A percentile compares a stretch with the other conserved stretches of the same genome.
phyloP scores from a whole-genome alignment of 2,113 vertebrate genomes.

The Nannobrachium achirus region DNA sequence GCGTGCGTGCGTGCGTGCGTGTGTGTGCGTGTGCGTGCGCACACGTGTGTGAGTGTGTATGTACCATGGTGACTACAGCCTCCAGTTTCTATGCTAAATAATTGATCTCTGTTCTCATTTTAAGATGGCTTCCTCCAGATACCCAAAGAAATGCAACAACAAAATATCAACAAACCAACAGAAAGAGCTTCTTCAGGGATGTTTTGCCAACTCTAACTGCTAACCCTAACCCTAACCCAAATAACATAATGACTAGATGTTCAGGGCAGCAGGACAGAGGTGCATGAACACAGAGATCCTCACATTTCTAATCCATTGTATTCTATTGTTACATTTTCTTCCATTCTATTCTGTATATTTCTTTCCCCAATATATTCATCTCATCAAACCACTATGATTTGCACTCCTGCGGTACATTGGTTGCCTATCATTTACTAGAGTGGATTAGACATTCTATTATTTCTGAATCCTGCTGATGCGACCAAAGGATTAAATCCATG shows the following conservation, averaged over 20 bases:
- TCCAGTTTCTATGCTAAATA: slow-evolving; percentile 3
- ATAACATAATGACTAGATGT: not conserved
- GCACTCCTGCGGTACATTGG: slow-evolving; percentile 2
- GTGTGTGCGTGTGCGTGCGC: slow-evolving; percentile 5
- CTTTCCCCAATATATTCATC: too few species aligned
- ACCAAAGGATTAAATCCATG: slow-evolving; percentile 35
- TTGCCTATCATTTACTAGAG: slow-evolving; percentile 37
- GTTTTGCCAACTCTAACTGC: not conserved
- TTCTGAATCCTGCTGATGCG: slow-evolving; percentile 28
- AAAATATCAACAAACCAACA: too few species aligned
- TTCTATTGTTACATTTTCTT: too few species aligned
- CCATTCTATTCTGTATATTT: too few species aligned
- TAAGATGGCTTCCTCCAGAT: not conserved
- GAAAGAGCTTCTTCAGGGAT: not conserved
- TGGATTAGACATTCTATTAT: slow-evolving; percentile 39
- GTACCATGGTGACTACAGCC: not conserved
- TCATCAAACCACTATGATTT: slow-evolving; percentile 2
- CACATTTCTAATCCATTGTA: too few species aligned
- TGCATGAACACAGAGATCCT: slow-evolving; percentile 2
- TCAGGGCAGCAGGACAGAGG: not conserved
- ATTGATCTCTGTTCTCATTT: slow-evolving; percentile 1
- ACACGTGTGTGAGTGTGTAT: not conserved
- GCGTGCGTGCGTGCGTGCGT: slow-evolving; percentile 9
- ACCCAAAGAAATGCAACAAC: not conserved
- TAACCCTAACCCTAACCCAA: too few species aligned